Conservation (phyloP, 2,888 invertebrate species). For the Lasioglossum calceatum region DNA sequence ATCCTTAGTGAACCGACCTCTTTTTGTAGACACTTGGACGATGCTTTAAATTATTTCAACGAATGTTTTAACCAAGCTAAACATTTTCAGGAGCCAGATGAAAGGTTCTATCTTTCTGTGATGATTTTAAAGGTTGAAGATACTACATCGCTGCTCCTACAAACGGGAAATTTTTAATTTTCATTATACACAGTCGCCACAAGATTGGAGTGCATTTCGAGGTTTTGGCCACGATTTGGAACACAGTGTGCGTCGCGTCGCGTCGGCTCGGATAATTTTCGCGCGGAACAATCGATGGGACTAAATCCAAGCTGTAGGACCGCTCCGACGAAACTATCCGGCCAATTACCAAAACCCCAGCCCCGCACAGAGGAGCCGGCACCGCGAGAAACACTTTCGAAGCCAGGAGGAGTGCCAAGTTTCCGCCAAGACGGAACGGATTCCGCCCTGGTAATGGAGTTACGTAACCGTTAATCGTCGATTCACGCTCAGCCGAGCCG, state of each 20-base stretch:
- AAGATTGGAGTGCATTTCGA: no score
- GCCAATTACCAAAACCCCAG: slow-evolving; percentile 15
- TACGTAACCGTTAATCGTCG: slow-evolving; percentile 33
- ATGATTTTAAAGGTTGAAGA: no score
- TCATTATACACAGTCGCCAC: no score
- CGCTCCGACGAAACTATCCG: neutral
- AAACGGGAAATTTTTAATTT: no score
- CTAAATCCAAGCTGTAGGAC: neutral
- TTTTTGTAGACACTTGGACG: no score
- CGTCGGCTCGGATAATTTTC: slow-evolving; percentile 1
- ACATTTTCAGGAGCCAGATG: no score
- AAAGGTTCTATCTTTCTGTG: no score
- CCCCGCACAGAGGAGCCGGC: neutral
- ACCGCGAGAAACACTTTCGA: slow-evolving; percentile 19
- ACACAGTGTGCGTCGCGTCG: neutral
- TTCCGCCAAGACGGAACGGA: neutral
- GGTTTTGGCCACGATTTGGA: no score
- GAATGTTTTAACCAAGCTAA: no score
- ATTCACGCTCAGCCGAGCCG: neutral
- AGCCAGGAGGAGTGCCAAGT: neutral
- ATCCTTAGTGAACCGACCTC: no score
- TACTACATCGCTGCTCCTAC: no score
- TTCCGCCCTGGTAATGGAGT: slow-evolving; percentile 17
- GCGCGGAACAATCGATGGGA: slow-evolving; percentile 4
- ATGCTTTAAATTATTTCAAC: no score